Evolutionary conservation across 1,140 invertebrate genomes (phyloP), one percentile per base, ranked within the genome.

Genomic region (Lepidurus apus): DNA sequence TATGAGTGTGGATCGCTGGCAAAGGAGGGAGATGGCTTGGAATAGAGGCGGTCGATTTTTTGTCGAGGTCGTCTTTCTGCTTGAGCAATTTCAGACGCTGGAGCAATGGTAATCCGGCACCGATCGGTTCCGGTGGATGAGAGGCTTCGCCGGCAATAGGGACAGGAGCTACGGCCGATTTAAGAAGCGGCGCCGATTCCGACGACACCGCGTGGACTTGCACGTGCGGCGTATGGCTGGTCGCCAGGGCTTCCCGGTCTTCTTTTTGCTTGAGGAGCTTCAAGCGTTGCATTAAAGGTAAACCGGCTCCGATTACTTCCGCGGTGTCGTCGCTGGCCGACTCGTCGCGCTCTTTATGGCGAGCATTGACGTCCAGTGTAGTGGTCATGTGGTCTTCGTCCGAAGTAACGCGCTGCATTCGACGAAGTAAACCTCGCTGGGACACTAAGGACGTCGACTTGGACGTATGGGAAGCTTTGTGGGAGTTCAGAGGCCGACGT

Each of bases 261-360:
- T 91, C 91, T 84, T 93, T 94, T 11, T 91, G 90, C 84, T 93
- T 94, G 9, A 95, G 86, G 76, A 94, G 85, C 43, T 93, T 86
- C 26, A 95, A 86, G 79, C 93, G 87, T 83, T 95, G 93, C 2
- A 95, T 86, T 8, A 95, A 86, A 4, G 93, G 93, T 74, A 95
- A 85, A 0, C 93, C 93, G 73, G 90, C 90, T n/a, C 91, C 91
- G 24, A 92, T 88, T 0, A 93, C 91, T 86, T 92, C 81, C 9
- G 21, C 21, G 7, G 53, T 65, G n/a, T 65, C 53, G 53, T 21
- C 53, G 13, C 9, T 65, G 53, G 13, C 53, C 9, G 7, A 21
- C 6, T 65, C 53, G 9, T 65, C 53, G 53, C 53, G 53, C 21
- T 65, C 53, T 65, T 9, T 65, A 9, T 65, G n/a, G 13, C 53